These are phyloP conservation scores for Excalfactoria chinensis DNA, from an alignment of 2,113 vertebrate species.

Conservation along the genomic window DNA sequence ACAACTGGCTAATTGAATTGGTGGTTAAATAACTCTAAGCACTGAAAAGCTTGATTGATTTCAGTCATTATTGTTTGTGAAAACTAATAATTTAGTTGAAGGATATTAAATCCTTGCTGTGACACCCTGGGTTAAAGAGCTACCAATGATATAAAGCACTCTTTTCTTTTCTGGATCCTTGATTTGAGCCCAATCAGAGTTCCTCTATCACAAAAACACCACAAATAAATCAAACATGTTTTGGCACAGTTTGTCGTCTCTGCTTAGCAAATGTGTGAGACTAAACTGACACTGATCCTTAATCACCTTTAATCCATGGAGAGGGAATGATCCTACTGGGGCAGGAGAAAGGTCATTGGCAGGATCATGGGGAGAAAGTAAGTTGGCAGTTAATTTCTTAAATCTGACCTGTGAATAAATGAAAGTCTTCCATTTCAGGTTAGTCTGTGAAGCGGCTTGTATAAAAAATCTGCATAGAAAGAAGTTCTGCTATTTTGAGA, in stretches of 20 bases:
- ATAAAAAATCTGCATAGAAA: neutral
- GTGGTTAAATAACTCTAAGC: slow-evolving; percentile 50
- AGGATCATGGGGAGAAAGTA: slow-evolving; percentile 53
- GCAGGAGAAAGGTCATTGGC: slow-evolving; percentile 56
- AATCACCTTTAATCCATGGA: slow-evolving; percentile 64
- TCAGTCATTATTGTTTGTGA: slow-evolving; percentile 52
- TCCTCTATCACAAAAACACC: slow-evolving; percentile 48
- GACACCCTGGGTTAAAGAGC: slow-evolving; percentile 69
- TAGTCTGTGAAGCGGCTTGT: neutral
- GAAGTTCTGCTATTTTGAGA: neutral
- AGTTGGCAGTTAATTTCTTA: slow-evolving; percentile 60
- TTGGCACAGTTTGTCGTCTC: slow-evolving; percentile 64
- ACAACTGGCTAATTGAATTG: slow-evolving; percentile 34
- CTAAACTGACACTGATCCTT: slow-evolving; percentile 73
- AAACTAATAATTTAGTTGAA: slow-evolving; percentile 65
- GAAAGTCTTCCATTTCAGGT: neutral
- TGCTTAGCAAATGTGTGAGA: slow-evolving; percentile 59
- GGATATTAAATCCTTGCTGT: slow-evolving; percentile 66
- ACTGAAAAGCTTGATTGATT: slow-evolving; percentile 70
- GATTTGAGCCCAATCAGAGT: slow-evolving; percentile 45
- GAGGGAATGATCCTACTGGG: slow-evolving; percentile 38
- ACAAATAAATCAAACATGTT: slow-evolving; percentile 62
- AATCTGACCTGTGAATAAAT: slow-evolving; percentile 44
- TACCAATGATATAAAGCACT: slow-evolving; percentile 66
- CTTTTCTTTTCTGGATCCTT: slow-evolving; percentile 69